Evolutionary conservation across 2,113 vertebrate genomes (phyloP).

Genomic region (Microcebus ravelobensis): DNA sequence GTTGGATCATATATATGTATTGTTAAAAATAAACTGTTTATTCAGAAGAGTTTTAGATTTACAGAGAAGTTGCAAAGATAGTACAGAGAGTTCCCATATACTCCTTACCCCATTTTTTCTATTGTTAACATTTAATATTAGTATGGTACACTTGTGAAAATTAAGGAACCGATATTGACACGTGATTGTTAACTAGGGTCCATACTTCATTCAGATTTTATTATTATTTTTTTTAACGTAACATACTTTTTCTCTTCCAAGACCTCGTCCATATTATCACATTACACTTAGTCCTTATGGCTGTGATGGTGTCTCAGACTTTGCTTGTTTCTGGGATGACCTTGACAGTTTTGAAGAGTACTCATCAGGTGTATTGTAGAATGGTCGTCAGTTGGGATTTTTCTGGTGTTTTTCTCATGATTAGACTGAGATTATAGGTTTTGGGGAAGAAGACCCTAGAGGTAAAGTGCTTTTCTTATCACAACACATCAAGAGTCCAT

Average conservation of each 20-base stretch:
- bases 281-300: background rate
- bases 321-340: background rate
- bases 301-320: background rate
- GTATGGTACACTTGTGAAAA: background rate
- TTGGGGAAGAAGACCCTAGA: background rate
- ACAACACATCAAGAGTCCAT: background rate
- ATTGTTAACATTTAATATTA: background rate
- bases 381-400: background rate
- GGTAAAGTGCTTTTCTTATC: background rate
- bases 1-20: background rate
- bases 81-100: background rate
- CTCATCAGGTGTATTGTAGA: background rate
- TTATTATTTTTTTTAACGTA: background rate
- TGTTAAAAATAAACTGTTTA: background rate
- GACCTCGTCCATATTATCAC: background rate
- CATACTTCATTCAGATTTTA: background rate
- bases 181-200: background rate
- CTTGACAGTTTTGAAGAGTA: background rate
- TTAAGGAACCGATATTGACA: background rate
- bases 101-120: background rate
- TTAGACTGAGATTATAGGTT: background rate
- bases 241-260: background rate
- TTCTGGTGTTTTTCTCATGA: background rate
- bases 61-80: background rate
- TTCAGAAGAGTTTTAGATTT: background rate